Base-by-base conservation (phyloP, 2,797 vertebrate genomes). In the Caiman crocodilus region DNA sequence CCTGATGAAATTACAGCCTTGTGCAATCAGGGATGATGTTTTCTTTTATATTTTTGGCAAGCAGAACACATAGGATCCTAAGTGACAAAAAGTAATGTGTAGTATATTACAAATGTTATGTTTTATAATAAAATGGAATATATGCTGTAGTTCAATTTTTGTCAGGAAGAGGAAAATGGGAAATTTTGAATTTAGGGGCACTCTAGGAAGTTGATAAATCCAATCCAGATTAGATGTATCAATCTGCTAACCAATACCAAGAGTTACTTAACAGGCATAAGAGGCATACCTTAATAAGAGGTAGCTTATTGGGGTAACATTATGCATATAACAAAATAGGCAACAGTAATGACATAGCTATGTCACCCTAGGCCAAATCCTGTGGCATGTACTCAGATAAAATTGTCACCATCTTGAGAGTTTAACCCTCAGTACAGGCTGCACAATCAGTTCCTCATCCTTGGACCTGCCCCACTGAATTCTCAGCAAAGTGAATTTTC, bases 21-120 rank as follows among this genome's bases (percentile, higher is more conserved):
- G 35, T 55, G 93, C 60, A 42, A 32, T 88, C 82, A 64, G 78
- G 57, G 76, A 7, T 93, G 76, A 90, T 2, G 2, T 26, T 80
- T 75, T 86, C 56, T 76, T 92, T 87, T 58, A 89, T 75, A 82
- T 17, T 93, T 83, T 58, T 56, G 50, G 65, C 30, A 84, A 84
- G 86, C 12, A 88, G 73, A 57, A 69, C 56, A 83, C 3, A 25
- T 75, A 6, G 25, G n/a, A 55, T 76, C 73, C 60, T 50, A 50
- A 50, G 42, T 50, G 42, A 10, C 42, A 50, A 83, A 81, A 95
- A 90, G 93, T 69, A 16, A 59, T 1, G 2, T 25, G 10, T 69
- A 69, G 32, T 67, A 57, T 18, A 5, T 79, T 90, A 42, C 82
- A 92, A 88, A 91, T 78, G 7, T 71, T 87, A 69, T 55, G 82